These are phyloP conservation scores for Thamnophis sirtalis DNA, from an alignment of 2,113 vertebrate genomes.

Conservation along the genomic window DNA sequence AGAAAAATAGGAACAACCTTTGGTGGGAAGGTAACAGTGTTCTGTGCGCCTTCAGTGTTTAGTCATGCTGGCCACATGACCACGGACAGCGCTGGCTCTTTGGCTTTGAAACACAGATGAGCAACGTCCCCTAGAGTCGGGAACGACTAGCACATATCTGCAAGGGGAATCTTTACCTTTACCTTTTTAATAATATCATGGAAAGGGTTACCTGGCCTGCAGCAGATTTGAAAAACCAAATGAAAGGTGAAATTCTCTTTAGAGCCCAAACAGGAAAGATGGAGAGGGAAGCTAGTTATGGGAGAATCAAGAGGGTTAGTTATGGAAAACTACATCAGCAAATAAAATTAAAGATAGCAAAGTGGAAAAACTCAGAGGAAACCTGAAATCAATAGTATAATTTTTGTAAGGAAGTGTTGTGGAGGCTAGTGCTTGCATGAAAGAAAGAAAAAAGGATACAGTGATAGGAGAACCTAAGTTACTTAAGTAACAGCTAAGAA, in stretches of 20 bases:
- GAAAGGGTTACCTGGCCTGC: not conserved
- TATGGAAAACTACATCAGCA: not conserved
- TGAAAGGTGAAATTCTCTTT: not conserved
- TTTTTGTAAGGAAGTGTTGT: not conserved
- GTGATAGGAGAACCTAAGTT: not conserved
- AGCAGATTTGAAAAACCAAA: slow-evolving; percentile 6
- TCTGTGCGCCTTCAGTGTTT: no score
- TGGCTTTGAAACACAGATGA: no score
- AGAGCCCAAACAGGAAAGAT: not conserved
- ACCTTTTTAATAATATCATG: not conserved
- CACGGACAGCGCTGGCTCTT: no score
- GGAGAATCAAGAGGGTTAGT: not conserved
- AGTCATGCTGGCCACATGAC: no score
- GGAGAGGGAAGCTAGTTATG: not conserved
- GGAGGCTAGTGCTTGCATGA: not conserved
- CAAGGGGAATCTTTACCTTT: no score
- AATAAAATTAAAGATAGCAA: not conserved
- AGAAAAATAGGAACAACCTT: no score
- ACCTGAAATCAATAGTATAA: not conserved
- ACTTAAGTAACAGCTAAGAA: not conserved
- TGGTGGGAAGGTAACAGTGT: no score
- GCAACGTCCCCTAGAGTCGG: no score
- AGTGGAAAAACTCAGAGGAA: not conserved
- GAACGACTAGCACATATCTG: no score
- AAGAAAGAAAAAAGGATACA: not conserved